Base-by-base conservation (phyloP, 1,140 invertebrate genomes). In the Drosophila fuyamai region DNA sequence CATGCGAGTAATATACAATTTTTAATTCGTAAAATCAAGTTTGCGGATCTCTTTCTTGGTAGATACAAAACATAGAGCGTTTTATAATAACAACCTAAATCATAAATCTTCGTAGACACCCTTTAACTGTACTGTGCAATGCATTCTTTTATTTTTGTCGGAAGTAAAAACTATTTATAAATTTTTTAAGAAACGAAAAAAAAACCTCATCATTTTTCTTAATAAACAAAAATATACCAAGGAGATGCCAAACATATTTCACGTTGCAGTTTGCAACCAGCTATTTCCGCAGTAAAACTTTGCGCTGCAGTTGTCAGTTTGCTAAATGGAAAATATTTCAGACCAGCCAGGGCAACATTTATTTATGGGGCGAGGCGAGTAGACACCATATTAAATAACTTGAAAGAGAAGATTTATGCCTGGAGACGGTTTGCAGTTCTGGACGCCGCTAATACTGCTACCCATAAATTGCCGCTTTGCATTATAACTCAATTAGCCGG, bases 401-500 rank as follows among this genome's bases (percentile, higher is more conserved):
- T 14, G 27, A 54, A 29, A 5, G 16, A 32, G 10, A 44, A 47
- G 68, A 72, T 72, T 72, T 72, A 72, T 72, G 66, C 56, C 53
- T 58, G 68, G 36, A 14, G 36, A 71, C n/a, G 13, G 65, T 41
- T 43, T 56, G 43, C 10, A 36, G n/a, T n/a, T 16, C 54, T 58
- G 62, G 62, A 18, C 23, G 13, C 62, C 7, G 63, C 51, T 71
- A 57, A 40, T 70, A 50, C 55, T n/a, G 29, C 48, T 68, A n/a
- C 44, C 78, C 74, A 81, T 86, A 85, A 85, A 86, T 79, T 63
- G 70, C 61, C 62, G 79, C 66, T 88, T 86, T 73, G 71, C 66
- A 82, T 88, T 82, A 82, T 88, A 82, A 88, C 75, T 79, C 79
- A 86, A 86, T 86, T 86, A 88, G 79, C 57, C 40, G 16, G 62